phyloP scores from a whole-genome alignment of 2,797 vertebrate genomes.

The Micropoecilia bifurca region DNA sequence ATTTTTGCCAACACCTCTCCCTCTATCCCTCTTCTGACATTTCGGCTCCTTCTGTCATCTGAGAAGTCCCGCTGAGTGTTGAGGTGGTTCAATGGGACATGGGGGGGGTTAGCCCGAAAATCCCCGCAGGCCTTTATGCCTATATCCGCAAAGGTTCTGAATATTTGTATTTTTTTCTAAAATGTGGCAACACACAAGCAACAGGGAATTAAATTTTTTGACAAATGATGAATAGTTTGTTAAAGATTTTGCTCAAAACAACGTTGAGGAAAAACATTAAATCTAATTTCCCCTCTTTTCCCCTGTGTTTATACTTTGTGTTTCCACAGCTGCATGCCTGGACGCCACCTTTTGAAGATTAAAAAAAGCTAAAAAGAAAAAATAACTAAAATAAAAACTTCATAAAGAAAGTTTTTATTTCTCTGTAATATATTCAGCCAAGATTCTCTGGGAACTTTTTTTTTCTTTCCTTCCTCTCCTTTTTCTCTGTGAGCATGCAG shows the following conservation, averaged over 20 bases:
- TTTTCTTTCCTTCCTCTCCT: conserved; percentile 44
- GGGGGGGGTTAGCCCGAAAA: conserved; percentile 23
- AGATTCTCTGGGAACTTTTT: conserved; percentile 75
- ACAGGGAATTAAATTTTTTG: not conserved
- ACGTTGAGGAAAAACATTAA: conserved; percentile 19
- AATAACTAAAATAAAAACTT: conserved; percentile 45
- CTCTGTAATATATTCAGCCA: conserved; percentile 76
- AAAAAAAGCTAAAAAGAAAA: conserved; percentile 44
- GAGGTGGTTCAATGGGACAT: conserved; percentile 59
- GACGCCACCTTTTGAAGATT: conserved; percentile 55
- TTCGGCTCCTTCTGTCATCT: conserved; percentile 74
- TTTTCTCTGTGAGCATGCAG: conserved; percentile 58
- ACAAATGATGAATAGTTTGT: not conserved
- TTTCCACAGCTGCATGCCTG: conserved; percentile 64
- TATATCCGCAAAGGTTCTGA: conserved; percentile 59
- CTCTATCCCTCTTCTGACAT: conserved; percentile 73
- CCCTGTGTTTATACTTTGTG: conserved; percentile 9
- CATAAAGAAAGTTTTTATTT: conserved; percentile 75
- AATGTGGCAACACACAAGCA: conserved; percentile 21
- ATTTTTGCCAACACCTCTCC: conserved; percentile 54
- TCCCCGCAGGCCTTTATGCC: conserved; percentile 46
- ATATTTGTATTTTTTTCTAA: conserved; percentile 41
- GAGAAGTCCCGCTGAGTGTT: conserved; percentile 66
- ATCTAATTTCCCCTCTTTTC: conserved; percentile 2
- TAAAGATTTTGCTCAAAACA: not conserved